Percentiles rank a stretch among this genome's conserved stretches.
Conservation (phyloP, 2,113 vertebrate genomes). For the Guaruba guarouba region DNA sequence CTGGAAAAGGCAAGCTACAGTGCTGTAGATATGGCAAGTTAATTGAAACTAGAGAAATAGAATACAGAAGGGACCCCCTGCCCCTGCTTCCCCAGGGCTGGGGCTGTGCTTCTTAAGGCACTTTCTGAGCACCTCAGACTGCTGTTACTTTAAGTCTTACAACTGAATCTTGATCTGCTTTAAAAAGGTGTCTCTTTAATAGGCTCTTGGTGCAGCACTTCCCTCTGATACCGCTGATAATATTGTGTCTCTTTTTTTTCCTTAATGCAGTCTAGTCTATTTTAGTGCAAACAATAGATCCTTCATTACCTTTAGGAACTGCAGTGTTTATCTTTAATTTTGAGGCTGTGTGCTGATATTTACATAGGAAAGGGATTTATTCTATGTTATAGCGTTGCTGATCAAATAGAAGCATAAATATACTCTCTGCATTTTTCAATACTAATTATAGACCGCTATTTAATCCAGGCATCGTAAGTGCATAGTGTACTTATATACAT, state of each 20-base stretch:
- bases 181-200: neutral
- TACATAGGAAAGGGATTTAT: neutral
- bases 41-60: neutral
- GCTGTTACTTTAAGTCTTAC: neutral
- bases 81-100: too few species aligned
- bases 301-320: neutral
- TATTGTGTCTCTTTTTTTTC: neutral
- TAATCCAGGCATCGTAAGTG: constrained; percentile 1
- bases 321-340: constrained; percentile 1
- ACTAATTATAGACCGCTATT: constrained; percentile 1
- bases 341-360: neutral
- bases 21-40: neutral
- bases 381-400: neutral
- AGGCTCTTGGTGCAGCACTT: neutral
- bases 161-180: neutral
- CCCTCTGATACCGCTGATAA: neutral
- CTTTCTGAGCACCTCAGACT: neutral
- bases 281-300: neutral
- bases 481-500: neutral
- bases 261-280: neutral
- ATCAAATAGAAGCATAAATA: neutral
- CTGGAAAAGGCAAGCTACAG: neutral
- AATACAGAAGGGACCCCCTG: neutral
- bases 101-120: neutral
- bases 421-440: constrained; percentile 7